A percentile compares a stretch with the other conserved stretches of the same genome.
phyloP scores from a whole-genome alignment of 2,113 vertebrate species.

The Sus scrofa region T2T-Sscrofa CM000818.6:10559001-10559500 shows the following conservation, averaged over 20 bases:
- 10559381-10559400: not conserved
- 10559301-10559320: not conserved
- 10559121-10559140: not conserved
- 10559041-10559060: not conserved
- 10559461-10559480: not conserved
- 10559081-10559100: too few species aligned
- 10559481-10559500: not conserved
- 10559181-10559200: conserved; percentile 4
- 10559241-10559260: not conserved
- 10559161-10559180: not conserved
- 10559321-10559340: conserved; percentile 20
- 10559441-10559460: not conserved
- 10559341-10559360: not conserved
- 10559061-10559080: not conserved
- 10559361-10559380: not conserved
- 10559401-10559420: not conserved
- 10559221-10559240: not conserved
- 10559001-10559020: rapidly evolving
- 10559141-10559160: not conserved
- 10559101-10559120: not conserved
- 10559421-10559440: not conserved
- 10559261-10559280: not conserved
- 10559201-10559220: not conserved
- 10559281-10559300: not conserved
- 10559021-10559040: not conserved